Percentiles rank a stretch among this genome's conserved stretches.
These are phyloP conservation scores for Sympetrum striolatum DNA, from an alignment of 2,888 invertebrate genomes.

Conservation along the genomic window DNA sequence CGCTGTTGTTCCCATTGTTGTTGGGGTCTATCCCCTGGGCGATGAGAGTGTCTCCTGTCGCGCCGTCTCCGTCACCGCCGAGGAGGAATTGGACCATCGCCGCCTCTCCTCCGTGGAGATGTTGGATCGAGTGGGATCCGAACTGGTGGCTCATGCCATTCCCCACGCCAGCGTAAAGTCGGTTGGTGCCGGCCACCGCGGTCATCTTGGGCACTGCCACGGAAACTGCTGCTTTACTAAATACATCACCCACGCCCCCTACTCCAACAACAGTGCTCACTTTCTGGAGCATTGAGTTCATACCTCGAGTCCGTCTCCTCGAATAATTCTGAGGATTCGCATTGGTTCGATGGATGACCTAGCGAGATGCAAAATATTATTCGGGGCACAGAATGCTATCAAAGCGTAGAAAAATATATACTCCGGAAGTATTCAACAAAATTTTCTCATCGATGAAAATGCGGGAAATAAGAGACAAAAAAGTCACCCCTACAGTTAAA, in stretches of 20 bases:
- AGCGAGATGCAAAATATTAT: neutral
- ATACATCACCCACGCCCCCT: conserved; percentile 41
- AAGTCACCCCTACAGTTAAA: no score
- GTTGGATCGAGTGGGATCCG: conserved; percentile 17
- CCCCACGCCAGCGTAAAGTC: conserved; percentile 33
- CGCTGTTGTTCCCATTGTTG: conserved; percentile 12
- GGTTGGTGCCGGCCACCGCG: conserved; percentile 38
- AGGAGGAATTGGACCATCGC: conserved; percentile 27
- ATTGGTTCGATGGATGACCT: neutral
- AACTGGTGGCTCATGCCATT: conserved; percentile 20
- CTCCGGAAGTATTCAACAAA: no score
- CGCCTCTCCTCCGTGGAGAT: conserved; percentile 27
- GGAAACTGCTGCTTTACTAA: conserved; percentile 26
- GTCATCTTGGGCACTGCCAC: conserved; percentile 42
- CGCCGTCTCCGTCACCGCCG: conserved; percentile 10
- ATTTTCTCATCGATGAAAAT: no score
- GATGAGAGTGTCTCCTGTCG: conserved; percentile 27
- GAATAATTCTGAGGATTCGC: conserved; percentile 6
- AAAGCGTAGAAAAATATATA: neutral
- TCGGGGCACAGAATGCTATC: neutral
- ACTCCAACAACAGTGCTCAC: conserved; percentile 19
- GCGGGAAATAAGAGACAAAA: no score
- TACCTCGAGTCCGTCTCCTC: neutral
- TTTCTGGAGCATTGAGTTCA: conserved; percentile 39
- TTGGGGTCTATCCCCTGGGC: neutral